Evolutionary conservation across 1,140 invertebrate species (phyloP).

Genomic region (Chironomus tepperi): DNA sequence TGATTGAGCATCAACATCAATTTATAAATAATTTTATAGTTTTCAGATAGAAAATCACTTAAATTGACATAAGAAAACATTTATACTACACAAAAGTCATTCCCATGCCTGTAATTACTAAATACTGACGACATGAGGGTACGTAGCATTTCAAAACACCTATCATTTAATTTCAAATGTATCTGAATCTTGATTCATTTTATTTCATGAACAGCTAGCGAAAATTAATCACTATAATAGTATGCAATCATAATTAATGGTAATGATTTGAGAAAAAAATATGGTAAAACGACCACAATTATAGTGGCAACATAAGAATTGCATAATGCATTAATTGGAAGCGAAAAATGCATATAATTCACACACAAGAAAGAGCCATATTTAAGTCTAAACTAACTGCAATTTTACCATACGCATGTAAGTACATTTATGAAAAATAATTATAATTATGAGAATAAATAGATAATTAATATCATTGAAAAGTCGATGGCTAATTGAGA

Average conservation of each 20-base stretch:
- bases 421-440: not conserved
- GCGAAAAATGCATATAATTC: not conserved
- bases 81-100: too few relatives aligned
- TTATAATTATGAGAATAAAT: conserved; percentile 23
- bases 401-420: not conserved
- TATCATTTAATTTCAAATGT: too few relatives aligned
- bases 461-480: not conserved
- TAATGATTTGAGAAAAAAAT: not conserved
- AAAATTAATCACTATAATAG: not conserved
- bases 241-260: conserved; percentile 14
- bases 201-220: not conserved
- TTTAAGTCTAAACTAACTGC: too few relatives aligned
- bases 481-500: not conserved
- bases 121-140: too few relatives aligned
- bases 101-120: too few relatives aligned
- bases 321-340: not conserved
- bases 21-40: too few relatives aligned
- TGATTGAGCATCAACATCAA: too few relatives aligned
- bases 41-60: too few relatives aligned
- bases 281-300: not conserved
- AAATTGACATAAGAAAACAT: too few relatives aligned
- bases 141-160: too few relatives aligned
- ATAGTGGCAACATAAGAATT: not conserved
- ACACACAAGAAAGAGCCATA: not conserved
- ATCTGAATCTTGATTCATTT: too few relatives aligned